Evolutionary conservation across 2,888 invertebrate genomes (phyloP), one percentile per base, ranked within the genome.

Genomic region (Cryptus armator): DNA sequence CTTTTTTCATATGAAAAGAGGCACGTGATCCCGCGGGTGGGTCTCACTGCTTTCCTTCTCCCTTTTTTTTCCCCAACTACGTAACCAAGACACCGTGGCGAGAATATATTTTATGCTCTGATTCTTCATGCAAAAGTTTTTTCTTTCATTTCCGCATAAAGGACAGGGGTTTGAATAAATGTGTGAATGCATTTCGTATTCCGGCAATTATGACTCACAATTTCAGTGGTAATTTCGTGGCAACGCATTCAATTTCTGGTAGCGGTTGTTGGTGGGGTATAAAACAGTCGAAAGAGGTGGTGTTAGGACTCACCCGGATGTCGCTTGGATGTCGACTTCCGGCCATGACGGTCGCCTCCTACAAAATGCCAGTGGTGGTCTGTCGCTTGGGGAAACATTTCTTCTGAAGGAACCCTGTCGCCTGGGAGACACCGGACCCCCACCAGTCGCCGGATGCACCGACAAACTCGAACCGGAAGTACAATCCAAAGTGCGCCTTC

Each of bases 321-420:
- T 96, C 67, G 97, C 97, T 86, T 97, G 96, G 90, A 96, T 97
- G 93, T 97, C 97, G 83, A 97, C 96, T 94, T 97, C 97, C 9
- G 97, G 97, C 97, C 97, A 97, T 48, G 97, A 97, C 48, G 96
- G 95, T 67, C 97, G 95, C 72, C 97, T 95, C 88, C 96, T 96
- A 93, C 97, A 97, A 92, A 97, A 97, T 68, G 96, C 96, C 93
- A 97, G 95, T 46, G 96, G 95, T 10, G 96, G 96, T 76, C 96
- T 95, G 90, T 96, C 96, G 12, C 95, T 95, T 10, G 96, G 95
- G 16, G 94, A 93, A 16, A 92, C 91, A 62, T 94, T 93, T 84
- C 94, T 94, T 56, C 95, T 91, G 90, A 95, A 95, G 19, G 95
- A 95, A 12, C 95, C 95, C 6, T 94, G 94, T 46, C 95, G 91